Conservation (phyloP, 2,113 vertebrate species). For the Shinisaurus crocodilurus region DNA sequence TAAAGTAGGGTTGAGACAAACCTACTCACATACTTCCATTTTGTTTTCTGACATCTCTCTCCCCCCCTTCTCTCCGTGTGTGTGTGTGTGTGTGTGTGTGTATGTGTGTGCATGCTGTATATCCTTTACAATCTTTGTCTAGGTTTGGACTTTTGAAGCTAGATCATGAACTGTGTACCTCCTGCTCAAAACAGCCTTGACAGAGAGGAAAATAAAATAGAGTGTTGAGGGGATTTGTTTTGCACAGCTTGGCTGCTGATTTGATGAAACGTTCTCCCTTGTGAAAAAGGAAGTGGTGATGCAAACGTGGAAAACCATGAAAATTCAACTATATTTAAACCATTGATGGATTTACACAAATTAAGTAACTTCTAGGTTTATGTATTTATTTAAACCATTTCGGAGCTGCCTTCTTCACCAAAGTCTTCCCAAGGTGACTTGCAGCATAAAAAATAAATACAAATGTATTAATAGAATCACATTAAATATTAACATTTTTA, state of each 20-base stretch:
- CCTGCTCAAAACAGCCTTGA: neutral
- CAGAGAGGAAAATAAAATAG: neutral
- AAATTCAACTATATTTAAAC: neutral
- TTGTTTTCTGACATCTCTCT: no score
- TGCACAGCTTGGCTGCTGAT: neutral
- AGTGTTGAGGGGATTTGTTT: neutral
- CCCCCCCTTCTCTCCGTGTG: no score
- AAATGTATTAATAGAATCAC: no score
- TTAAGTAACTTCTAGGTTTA: neutral
- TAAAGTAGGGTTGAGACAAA: no score
- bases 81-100: no score
- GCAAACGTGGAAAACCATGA: neutral
- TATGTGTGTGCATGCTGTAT: no score
- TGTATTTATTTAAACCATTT: no score
- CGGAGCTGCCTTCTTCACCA: no score
- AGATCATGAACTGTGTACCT: neutral
- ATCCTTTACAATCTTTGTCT: neutral
- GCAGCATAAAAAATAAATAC: no score
- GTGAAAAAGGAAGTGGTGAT: neutral
- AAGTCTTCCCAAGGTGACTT: no score
- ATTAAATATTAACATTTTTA: no score
- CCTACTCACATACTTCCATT: no score
- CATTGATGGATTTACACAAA: neutral
- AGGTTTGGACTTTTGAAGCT: neutral
- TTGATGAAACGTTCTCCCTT: neutral